phyloP scores from a whole-genome alignment of 2,888 invertebrate genomes.

The Trypoxylon attenuatum region DNA sequence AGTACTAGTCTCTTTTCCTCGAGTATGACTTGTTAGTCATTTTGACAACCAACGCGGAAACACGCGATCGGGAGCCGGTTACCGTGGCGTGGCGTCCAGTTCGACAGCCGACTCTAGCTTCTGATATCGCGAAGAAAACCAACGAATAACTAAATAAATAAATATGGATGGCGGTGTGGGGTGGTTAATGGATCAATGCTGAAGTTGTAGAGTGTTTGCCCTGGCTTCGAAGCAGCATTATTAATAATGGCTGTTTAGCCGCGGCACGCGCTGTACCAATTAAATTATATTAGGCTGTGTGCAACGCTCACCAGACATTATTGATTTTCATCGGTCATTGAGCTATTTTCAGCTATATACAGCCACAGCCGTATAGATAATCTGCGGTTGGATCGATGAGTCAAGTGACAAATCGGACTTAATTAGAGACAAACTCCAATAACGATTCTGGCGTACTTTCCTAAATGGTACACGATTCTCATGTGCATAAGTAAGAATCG shows the following conservation, averaged over 20 bases:
- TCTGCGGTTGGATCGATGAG: slow-evolving; percentile 28
- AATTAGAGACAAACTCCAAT: no score
- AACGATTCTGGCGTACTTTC: no score
- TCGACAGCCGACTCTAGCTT: no score
- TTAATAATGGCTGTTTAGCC: slow-evolving; percentile 3
- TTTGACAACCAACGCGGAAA: no score
- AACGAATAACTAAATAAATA: no score
- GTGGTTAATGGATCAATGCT: no score
- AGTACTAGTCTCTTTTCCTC: background rate
- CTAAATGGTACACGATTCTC: no score
- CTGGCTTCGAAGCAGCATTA: background rate
- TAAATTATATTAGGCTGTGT: slow-evolving; percentile 34
- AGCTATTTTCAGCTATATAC: slow-evolving; percentile 31
- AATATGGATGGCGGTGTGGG: background rate
- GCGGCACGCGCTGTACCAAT: background rate
- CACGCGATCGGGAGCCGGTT: no score
- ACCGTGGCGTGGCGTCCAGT: no score
- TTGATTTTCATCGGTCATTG: slow-evolving; percentile 33
- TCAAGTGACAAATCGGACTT: slow-evolving; percentile 33
- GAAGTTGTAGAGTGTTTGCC: background rate
- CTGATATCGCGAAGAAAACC: no score
- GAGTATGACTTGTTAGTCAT: background rate
- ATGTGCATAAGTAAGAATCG: no score
- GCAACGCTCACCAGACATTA: slow-evolving; percentile 17
- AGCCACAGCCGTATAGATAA: slow-evolving; percentile 16